Percentiles rank a stretch among this genome's conserved stretches.
These are phyloP conservation scores for Phaethornis superciliosus DNA, from an alignment of 2,113 vertebrate genomes.

Conservation along the genomic window DNA sequence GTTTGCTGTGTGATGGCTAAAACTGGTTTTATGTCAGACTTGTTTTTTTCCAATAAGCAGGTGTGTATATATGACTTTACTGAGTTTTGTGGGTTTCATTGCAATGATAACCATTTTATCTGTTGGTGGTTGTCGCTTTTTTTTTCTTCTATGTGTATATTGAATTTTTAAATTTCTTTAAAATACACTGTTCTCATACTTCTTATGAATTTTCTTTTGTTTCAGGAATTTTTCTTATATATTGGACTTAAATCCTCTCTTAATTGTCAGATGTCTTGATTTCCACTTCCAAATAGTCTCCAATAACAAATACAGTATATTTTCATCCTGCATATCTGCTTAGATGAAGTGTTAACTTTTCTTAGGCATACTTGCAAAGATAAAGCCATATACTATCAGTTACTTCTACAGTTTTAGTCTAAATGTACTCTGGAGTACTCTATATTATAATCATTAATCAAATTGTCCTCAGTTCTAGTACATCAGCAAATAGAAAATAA, in stretches of 20 bases:
- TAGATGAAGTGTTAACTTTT: background rate
- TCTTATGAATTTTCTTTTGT: background rate
- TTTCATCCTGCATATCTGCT: background rate
- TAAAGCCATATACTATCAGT: background rate
- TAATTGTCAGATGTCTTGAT: background rate
- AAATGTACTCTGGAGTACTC: background rate
- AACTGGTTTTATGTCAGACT: background rate
- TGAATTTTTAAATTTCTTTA: background rate
- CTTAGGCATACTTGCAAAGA: background rate
- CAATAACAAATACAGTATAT: background rate
- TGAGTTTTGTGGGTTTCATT: background rate
- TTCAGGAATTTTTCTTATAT: background rate
- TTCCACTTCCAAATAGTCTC: background rate
- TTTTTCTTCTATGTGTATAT: background rate
- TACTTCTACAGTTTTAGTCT: background rate
- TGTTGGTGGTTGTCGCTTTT: background rate
- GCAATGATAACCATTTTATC: background rate
- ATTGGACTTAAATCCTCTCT: background rate
- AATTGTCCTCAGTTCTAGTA: background rate
- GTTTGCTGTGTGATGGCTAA: background rate
- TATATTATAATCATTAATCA: background rate
- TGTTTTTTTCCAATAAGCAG: background rate
- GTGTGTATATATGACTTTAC: background rate
- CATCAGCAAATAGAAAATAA: background rate
- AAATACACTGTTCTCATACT: background rate